Evolutionary conservation across 1,140 invertebrate genomes (phyloP).

Genomic region (Macrobrachium nipponense): DNA sequence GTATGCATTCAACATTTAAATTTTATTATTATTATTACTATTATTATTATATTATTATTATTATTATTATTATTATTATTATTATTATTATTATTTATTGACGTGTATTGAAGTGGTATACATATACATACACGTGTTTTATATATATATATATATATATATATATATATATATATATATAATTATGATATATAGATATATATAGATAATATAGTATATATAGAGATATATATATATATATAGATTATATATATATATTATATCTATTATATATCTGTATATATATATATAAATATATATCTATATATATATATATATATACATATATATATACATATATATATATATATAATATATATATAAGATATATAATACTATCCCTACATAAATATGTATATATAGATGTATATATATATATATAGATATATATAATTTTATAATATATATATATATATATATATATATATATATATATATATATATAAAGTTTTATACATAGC

Average conservation of each 20-base stretch:
- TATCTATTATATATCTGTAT: no score
- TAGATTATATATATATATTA: slow-evolving; percentile 33
- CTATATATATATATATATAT: slow-evolving; percentile 4
- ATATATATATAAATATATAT: slow-evolving; percentile 2
- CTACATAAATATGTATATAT: slow-evolving; percentile 43
- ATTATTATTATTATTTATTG: no score
- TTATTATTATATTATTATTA: no score
- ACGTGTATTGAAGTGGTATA: no score
- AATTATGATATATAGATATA: no score
- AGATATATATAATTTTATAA: slow-evolving; percentile 18
- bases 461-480: slow-evolving; percentile 21
- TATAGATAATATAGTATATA: not conserved
- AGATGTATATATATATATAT: slow-evolving; percentile 46
- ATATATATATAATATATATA: slow-evolving; percentile 33
- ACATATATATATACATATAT: slow-evolving; percentile 3
- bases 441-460: slow-evolving; percentile 9
- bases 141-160: slow-evolving; percentile 15
- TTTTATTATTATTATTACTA: no score
- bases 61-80: no score
- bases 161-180: slow-evolving; percentile 22
- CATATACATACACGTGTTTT: no score
- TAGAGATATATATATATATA: not conserved
- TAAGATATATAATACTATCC: no score
- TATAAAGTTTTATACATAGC: slow-evolving; percentile 6
- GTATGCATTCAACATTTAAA: no score